phyloP scores from a whole-genome alignment of 2,888 invertebrate genomes.

The Venusia cambrica region DNA sequence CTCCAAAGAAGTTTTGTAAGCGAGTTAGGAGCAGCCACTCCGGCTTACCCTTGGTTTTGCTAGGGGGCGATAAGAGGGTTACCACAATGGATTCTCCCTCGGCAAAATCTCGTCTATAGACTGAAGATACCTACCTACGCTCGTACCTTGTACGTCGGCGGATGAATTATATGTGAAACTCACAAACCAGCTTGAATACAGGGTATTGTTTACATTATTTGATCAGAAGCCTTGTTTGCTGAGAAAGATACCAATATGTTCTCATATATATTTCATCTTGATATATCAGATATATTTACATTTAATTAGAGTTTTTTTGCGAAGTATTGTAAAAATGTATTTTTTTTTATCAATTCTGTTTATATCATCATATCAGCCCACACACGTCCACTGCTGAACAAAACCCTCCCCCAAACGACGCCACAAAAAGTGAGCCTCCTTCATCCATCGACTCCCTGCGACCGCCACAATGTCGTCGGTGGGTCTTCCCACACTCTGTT shows the following conservation, averaged over 20 bases:
- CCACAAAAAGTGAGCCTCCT: too few species aligned
- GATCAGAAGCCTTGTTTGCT: constrained; percentile 7
- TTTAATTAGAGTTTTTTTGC: constrained; percentile 21
- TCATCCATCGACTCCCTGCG: too few species aligned
- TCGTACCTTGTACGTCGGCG: constrained; percentile 6
- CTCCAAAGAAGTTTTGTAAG: constrained; percentile 47
- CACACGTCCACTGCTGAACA: too few species aligned
- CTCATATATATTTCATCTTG: constrained; percentile 12
- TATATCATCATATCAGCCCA: too few species aligned
- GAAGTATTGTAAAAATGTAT: too few species aligned
- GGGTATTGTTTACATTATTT: constrained; percentile 6
- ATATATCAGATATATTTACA: constrained; percentile 21
- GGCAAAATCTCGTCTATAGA: constrained; percentile 53
- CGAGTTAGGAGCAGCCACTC: constrained; percentile 49
- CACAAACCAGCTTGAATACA: not conserved
- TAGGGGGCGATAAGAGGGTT: constrained; percentile 67
- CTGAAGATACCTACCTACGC: constrained; percentile 28
- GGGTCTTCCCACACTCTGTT: too few species aligned
- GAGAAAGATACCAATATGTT: constrained; percentile 9
- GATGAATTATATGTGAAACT: constrained; percentile 7
- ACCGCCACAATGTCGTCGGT: too few species aligned
- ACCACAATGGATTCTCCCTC: constrained; percentile 70
- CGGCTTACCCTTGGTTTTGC: constrained; percentile 58
- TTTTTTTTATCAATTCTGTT: too few species aligned
- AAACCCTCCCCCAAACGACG: too few species aligned